Conservation (phyloP, 2,797 vertebrate genomes). For the Acestrorhynchus altus region DNA sequence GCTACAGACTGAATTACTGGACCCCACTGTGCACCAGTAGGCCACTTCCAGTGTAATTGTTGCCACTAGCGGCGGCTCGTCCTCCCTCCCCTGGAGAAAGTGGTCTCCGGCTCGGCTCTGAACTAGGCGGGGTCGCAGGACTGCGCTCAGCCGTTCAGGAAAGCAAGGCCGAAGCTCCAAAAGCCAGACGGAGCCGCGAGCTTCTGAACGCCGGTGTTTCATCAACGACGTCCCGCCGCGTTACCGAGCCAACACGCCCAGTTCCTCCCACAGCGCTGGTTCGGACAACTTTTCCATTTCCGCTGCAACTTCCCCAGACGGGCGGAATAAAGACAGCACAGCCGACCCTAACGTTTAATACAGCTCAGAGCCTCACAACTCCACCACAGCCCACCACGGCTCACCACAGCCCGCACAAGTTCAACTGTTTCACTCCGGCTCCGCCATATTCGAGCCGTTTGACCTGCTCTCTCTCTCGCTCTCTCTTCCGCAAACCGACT, state of each 20-base stretch:
- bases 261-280: slow-evolving; percentile 40
- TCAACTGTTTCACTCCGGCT: slow-evolving; percentile 60
- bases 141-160: slow-evolving; percentile 30
- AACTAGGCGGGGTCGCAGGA: slow-evolving; percentile 68
- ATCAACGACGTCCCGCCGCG: background rate
- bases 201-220: too few relatives aligned
- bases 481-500: slow-evolving; percentile 67
- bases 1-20: too few relatives aligned
- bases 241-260: slow-evolving; percentile 27
- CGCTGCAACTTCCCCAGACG: slow-evolving; percentile 65
- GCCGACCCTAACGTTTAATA: too few relatives aligned
- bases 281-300: slow-evolving; percentile 71
- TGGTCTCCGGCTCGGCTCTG: slow-evolving; percentile 43
- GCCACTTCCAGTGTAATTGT: too few relatives aligned
- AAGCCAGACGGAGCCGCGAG: background rate
- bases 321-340: slow-evolving; percentile 17
- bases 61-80: background rate
- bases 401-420: slow-evolving; percentile 41
- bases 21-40: too few relatives aligned
- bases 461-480: slow-evolving; percentile 42
- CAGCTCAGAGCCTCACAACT: too few relatives aligned
- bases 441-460: slow-evolving; percentile 69
- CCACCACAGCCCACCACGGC: too few relatives aligned
- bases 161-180: slow-evolving; percentile 2
- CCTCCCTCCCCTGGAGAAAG: slow-evolving; percentile 20